phyloP scores from a whole-genome alignment of 2,888 invertebrate genomes.

The Eupeodes latifasciatus region DNA sequence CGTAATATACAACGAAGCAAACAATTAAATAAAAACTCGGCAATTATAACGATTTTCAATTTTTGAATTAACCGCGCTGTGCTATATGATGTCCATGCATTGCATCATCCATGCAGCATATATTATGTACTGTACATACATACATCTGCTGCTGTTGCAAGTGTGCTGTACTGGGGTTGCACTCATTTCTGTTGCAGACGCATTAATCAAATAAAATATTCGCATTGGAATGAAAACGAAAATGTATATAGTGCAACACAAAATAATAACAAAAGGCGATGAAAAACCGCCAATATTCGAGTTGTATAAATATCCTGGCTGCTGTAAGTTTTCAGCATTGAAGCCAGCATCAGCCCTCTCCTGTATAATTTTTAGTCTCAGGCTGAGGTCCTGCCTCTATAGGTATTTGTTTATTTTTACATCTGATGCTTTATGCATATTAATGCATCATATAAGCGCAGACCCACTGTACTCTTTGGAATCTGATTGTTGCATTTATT shows the following conservation, averaged over 20 bases:
- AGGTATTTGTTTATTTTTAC: too few species aligned
- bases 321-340: slow-evolving; percentile 7
- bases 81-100: neutral
- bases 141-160: neutral
- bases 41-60: slow-evolving; percentile 72
- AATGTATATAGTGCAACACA: neutral
- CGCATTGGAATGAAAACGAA: slow-evolving; percentile 52
- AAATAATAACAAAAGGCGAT: neutral
- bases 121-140: too few species aligned
- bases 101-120: neutral
- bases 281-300: slow-evolving; percentile 66
- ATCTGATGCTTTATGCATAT: slow-evolving; percentile 1
- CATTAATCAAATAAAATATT: slow-evolving; percentile 74
- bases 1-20: slow-evolving; percentile 44
- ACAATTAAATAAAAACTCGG: slow-evolving; percentile 50
- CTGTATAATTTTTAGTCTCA: slow-evolving; percentile 3
- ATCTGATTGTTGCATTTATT: slow-evolving; percentile 76
- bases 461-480: slow-evolving; percentile 17
- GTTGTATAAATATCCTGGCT: slow-evolving; percentile 19
- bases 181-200: slow-evolving; percentile 53
- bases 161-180: neutral
- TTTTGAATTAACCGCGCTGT: slow-evolving; percentile 55
- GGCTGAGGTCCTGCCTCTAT: neutral
- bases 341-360: neutral
- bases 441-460: neutral